Percentiles rank a stretch among this genome's conserved stretches.
phyloP scores from a whole-genome alignment of 1,140 invertebrate species.

The Bombus soroeensis region DNA sequence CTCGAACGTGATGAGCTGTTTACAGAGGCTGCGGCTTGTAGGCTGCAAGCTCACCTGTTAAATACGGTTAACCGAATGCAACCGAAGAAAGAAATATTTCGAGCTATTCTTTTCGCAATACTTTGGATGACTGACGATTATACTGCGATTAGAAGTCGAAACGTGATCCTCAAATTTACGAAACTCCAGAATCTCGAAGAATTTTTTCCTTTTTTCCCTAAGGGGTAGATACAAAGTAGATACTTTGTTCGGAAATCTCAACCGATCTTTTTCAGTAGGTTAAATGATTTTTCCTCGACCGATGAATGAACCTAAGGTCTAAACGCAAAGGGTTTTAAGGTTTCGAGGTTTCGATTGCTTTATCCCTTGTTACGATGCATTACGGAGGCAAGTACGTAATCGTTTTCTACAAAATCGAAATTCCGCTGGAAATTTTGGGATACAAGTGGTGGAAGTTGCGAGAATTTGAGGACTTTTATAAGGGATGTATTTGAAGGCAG shows the following conservation, averaged over 20 bases:
- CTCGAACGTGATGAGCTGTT: constrained; percentile 34
- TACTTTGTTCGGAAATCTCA: too few species aligned
- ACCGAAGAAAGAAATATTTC: neutral
- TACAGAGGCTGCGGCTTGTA: constrained; percentile 3
- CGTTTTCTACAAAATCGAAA: neutral
- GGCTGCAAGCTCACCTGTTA: neutral
- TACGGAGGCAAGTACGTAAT: too few species aligned
- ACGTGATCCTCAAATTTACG: too few species aligned
- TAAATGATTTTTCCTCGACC: too few species aligned
- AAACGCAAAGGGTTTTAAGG: too few species aligned
- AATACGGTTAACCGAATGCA: neutral
- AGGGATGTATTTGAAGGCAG: neutral
- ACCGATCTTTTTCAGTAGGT: too few species aligned
- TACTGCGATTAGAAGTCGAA: neutral
- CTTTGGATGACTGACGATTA: neutral
- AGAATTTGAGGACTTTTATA: neutral
- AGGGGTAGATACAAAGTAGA: too few species aligned
- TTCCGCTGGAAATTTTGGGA: neutral
- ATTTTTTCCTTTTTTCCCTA: too few species aligned
- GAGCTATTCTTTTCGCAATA: too few species aligned
- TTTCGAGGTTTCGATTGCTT: neutral
- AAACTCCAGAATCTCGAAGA: neutral
- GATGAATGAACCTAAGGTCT: too few species aligned
- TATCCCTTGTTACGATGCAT: neutral
- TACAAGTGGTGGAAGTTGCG: neutral